Base-by-base conservation (phyloP, 2,888 invertebrate species). In the Listrodromus nycthemerus region DNA sequence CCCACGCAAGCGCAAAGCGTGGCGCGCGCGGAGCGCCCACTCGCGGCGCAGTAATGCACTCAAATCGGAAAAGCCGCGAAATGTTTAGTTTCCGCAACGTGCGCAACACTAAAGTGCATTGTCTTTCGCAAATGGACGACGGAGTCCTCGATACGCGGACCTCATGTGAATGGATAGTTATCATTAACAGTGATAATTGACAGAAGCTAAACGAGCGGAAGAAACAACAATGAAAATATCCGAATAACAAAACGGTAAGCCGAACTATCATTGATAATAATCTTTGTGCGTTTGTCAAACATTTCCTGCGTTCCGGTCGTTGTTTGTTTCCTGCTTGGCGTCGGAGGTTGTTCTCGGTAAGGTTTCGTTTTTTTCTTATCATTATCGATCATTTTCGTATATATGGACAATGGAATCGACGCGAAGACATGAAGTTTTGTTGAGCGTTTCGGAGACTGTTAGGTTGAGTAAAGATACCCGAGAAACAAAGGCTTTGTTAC, bases 1-100 rank as follows among this genome's bases (percentile, higher is more conserved):
- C 71, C 55, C 71, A 58, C 71, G 71, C 71, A 58, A 71, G 41
- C 58, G 58, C 21, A 37, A 58, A 16, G 61, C 21, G 55, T 13
- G 3, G 21, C 3, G n/a, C 50, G 21, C 55, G 24, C 4, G 13
- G 1, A 10, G 55, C 55, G 21, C 55, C 24, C 8, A 10, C 55
- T 55, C 55, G 55, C 55, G 55, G 55, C 24, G 10, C 6, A 10
- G 0, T 10, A 13, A 2, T 1, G 21, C 21, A 24, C 4, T 10
- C 8, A 13, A 8, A 24, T 21, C 10, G 10, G 3, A 24, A 24
- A 45, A 24, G 10, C 24, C 55, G 55, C 55, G 21, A 55, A 55
- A 55, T 4, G 55, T 24, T 55, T 55, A 21, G 52, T 52, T 52
- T 8, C 2, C 37, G 8, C 37, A 37, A 37, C 8, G 8, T 37